Evolutionary conservation across 2,113 vertebrate species (phyloP).

Genomic region (Salminus brasiliensis): DNA sequence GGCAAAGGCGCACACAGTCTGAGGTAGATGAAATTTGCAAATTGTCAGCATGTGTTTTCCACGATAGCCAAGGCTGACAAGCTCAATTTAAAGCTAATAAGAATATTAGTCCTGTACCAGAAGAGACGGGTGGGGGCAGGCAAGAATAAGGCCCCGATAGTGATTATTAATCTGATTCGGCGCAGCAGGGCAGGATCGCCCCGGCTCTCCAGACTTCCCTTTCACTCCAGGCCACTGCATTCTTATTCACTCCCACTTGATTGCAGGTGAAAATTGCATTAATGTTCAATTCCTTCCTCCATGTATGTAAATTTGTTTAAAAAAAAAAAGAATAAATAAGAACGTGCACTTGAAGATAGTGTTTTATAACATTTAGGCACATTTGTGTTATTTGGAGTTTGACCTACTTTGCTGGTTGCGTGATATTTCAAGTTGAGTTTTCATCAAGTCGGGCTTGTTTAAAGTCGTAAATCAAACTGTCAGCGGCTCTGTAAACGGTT

Average conservation of each 20-base stretch:
- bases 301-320: constrained; percentile 21
- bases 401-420: constrained; percentile 9
- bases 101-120: constrained; percentile 45
- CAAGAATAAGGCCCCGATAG: constrained; percentile 36
- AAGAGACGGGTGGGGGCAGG: constrained; percentile 29
- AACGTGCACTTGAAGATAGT: constrained; percentile 11
- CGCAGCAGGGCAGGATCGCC: constrained; percentile 51
- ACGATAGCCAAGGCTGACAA: constrained; percentile 52
- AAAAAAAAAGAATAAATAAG: neutral
- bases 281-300: constrained; percentile 12
- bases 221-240: constrained; percentile 23
- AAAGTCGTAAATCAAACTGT: neutral
- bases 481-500: neutral
- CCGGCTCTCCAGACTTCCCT: constrained; percentile 42
- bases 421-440: neutral
- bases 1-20: constrained; percentile 59
- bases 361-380: constrained; percentile 3
- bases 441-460: neutral
- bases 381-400: neutral
- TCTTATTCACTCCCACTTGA: constrained; percentile 38
- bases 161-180: constrained; percentile 65
- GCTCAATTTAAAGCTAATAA: constrained; percentile 55
- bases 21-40: constrained; percentile 71
- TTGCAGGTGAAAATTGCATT: constrained; percentile 32
- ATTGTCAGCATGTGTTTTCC: constrained; percentile 51